A percentile compares a stretch with the other conserved stretches of the same genome.
Conservation (phyloP, 2,888 invertebrate genomes). For the Sarcophaga subvicina region DNA sequence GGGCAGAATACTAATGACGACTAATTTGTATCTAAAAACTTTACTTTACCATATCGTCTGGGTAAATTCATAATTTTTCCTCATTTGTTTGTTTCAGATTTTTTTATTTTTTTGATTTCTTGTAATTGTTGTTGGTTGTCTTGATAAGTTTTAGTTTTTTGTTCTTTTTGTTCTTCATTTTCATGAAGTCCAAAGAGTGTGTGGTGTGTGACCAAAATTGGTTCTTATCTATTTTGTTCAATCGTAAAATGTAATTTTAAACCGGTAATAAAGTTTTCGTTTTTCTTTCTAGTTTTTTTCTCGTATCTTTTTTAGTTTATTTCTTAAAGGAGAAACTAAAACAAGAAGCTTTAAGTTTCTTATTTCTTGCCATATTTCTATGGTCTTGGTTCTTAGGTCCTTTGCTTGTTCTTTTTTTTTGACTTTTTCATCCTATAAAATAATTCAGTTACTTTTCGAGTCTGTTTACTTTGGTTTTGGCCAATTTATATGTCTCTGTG, state of each 20-base stretch:
- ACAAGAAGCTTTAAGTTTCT: slow-evolving; percentile 51
- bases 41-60: not conserved
- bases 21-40: not conserved
- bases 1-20: no score
- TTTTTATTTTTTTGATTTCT: not conserved
- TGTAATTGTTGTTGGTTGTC: not conserved
- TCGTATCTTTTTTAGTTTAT: not conserved
- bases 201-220: slow-evolving; percentile 53
- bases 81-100: not conserved
- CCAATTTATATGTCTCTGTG: not conserved
- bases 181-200: no score
- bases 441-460: not conserved
- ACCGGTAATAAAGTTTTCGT: slow-evolving; percentile 69
- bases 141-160: not conserved
- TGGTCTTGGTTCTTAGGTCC: not conserved
- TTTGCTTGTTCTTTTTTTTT: not conserved
- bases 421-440: not conserved
- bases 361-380: slow-evolving; percentile 6
- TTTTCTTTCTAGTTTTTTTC: not conserved
- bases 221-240: slow-evolving; percentile 53
- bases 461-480: slow-evolving; percentile 25
- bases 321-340: slow-evolving; percentile 29
- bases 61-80: not conserved
- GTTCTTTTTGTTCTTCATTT: not conserved
- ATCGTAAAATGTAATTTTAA: slow-evolving; percentile 67